Evolutionary conservation across 2,113 vertebrate species (phyloP).

Genomic region (Oostethus manadensis): DNA sequence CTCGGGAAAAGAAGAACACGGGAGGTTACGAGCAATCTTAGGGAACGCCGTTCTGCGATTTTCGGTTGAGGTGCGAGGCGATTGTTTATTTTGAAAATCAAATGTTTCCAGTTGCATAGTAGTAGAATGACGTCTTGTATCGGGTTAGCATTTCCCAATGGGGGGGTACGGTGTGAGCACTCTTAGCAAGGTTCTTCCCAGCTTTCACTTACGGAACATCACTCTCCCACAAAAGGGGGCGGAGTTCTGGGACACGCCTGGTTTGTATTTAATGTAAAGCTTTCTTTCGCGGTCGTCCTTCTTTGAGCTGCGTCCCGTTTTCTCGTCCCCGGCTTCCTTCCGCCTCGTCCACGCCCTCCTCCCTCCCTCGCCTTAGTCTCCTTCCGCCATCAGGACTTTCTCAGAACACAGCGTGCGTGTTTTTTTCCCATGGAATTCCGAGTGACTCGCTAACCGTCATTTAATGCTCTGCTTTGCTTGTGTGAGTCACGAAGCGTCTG

Average conservation of each 20-base stretch:
- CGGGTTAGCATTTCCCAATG: constrained; percentile 6
- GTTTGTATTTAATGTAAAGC: constrained; percentile 50
- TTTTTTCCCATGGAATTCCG: neutral
- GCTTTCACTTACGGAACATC: constrained; percentile 40
- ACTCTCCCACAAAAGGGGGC: neutral
- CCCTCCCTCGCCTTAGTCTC: constrained; percentile 7
- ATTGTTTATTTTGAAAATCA: too few relatives aligned
- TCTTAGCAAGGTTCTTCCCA: constrained; percentile 49
- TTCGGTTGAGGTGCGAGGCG: constrained; percentile 5
- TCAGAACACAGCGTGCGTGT: constrained; percentile 10
- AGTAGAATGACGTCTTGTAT: too few relatives aligned
- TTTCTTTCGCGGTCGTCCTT: constrained; percentile 21
- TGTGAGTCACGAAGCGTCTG: constrained; percentile 16
- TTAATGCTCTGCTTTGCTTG: constrained; percentile 3
- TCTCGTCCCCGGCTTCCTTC: constrained; percentile 9
- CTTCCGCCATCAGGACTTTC: constrained; percentile 14
- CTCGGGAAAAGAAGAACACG: constrained; percentile 25
- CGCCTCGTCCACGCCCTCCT: neutral
- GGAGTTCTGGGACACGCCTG: constrained; percentile 17
- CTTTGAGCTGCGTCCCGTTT: constrained; percentile 30
- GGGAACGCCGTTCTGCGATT: constrained; percentile 53
- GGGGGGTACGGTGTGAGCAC: constrained; percentile 44
- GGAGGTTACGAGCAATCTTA: constrained; percentile 44
- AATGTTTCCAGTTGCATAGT: too few relatives aligned
- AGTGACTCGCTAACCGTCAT: constrained; percentile 8